Percentiles rank a stretch among this genome's conserved stretches.
phyloP scores from a whole-genome alignment of 2,113 vertebrate species.

The Xenopus borealis region DNA sequence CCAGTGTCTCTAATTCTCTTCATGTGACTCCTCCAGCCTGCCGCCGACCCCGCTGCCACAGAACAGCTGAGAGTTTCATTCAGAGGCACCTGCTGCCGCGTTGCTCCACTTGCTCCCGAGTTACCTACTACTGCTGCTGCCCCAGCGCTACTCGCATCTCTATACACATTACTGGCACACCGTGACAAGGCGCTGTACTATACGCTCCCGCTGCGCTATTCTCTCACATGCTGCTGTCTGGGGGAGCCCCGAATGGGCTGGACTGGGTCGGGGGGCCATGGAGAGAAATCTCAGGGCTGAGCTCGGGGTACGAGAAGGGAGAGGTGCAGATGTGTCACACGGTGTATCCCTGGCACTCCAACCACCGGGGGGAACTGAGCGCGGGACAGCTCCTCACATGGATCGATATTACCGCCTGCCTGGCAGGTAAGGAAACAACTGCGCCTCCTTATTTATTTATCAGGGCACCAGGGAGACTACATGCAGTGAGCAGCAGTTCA shows the following conservation, averaged over 20 bases:
- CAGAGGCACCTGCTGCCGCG: too few relatives aligned
- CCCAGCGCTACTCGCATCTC: background rate
- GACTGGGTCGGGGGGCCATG: background rate
- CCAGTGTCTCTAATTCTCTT: background rate
- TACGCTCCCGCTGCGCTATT: too few relatives aligned
- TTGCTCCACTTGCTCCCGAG: too few relatives aligned
- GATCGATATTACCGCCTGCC: conserved; percentile 69
- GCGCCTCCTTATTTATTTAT: too few relatives aligned
- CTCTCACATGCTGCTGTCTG: conserved; percentile 11
- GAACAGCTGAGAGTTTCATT: too few relatives aligned
- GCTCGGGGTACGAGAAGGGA: conserved; percentile 21
- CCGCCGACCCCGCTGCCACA: too few relatives aligned
- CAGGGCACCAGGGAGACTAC: too few relatives aligned
- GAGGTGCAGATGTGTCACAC: conserved; percentile 64
- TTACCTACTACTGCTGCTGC: background rate
- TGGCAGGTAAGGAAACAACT: conserved; percentile 59
- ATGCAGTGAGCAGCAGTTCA: too few relatives aligned
- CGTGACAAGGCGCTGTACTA: too few relatives aligned
- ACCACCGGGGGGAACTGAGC: conserved; percentile 61
- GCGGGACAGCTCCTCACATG: conserved; percentile 70
- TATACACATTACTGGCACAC: too few relatives aligned
- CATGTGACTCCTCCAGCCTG: too few relatives aligned
- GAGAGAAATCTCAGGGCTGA: background rate
- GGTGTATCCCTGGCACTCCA: conserved; percentile 61
- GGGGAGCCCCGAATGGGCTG: background rate